Percentiles rank a stretch among this genome's conserved stretches.
phyloP scores from a whole-genome alignment of 2,888 invertebrate genomes.

The Oscheius sp. region DNA sequence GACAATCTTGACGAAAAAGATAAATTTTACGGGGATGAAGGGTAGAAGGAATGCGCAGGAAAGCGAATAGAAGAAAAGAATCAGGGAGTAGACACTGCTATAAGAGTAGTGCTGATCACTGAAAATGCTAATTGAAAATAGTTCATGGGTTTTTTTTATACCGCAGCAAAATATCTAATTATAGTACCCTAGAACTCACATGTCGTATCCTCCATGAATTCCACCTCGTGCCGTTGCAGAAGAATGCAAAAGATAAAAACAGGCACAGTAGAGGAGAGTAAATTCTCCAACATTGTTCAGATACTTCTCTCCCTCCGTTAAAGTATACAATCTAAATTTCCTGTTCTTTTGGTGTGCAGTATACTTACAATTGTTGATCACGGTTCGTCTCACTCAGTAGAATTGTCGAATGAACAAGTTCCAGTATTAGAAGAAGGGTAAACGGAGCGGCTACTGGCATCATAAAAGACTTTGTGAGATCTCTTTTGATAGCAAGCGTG shows the following conservation, averaged over 20 bases:
- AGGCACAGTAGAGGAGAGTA: not conserved
- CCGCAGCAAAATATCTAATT: no score
- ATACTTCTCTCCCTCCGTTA: slow-evolving; percentile 1
- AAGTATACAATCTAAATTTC: slow-evolving; percentile 3
- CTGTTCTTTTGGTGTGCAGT: no score
- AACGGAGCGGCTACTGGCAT: slow-evolving; percentile 7
- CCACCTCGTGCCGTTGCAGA: not conserved
- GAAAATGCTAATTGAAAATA: not conserved
- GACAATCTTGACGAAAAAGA: not conserved
- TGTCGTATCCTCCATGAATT: not conserved
- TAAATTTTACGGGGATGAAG: not conserved
- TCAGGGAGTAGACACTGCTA: not conserved
- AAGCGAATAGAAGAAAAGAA: not conserved
- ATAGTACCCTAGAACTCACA: not conserved
- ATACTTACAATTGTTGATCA: not conserved
- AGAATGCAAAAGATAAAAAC: not conserved
- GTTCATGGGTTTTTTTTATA: no score
- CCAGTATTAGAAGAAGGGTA: not conserved
- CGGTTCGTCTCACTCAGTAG: not conserved
- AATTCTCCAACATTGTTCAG: slow-evolving; percentile 9
- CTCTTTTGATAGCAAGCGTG: not conserved
- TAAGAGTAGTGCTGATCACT: not conserved
- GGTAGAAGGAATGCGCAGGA: not conserved
- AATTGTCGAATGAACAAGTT: slow-evolving; percentile 2
- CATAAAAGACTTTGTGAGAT: slow-evolving; percentile 12